Conservation (phyloP, 2,888 invertebrate species). For the Mimas tiliae region DNA sequence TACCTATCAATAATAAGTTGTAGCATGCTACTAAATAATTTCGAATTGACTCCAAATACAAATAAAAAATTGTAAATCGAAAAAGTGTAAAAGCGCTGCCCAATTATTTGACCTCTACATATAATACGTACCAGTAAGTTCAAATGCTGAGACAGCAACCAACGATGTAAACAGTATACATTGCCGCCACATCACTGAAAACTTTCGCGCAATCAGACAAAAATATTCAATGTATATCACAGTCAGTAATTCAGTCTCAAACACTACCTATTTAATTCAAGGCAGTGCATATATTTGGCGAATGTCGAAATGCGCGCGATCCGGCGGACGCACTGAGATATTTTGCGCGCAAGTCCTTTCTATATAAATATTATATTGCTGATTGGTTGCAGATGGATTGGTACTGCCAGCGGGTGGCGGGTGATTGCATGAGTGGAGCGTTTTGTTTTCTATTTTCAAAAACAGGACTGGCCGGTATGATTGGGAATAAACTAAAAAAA, state of each 20-base stretch:
- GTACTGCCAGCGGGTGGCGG: not conserved
- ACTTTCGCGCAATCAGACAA: not conserved
- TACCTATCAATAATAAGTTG: no score
- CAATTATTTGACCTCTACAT: not conserved
- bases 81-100: no score
- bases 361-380: constrained; percentile 18
- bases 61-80: no score
- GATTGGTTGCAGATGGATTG: not conserved
- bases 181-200: constrained; percentile 15
- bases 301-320: not conserved
- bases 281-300: not conserved
- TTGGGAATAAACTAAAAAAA: no score
- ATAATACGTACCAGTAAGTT: constrained; percentile 7
- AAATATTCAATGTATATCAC: not conserved
- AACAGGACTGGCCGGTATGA: no score
- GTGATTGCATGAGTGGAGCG: no score
- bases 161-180: not conserved
- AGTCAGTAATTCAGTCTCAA: not conserved
- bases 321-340: not conserved
- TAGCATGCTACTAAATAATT: no score
- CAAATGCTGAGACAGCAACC: not conserved
- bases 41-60: no score
- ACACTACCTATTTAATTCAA: not conserved
- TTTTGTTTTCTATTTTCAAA: no score
- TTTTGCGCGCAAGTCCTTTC: constrained; percentile 9